These are phyloP conservation scores for Muscina levida DNA, from an alignment of 2,888 invertebrate species.

Conservation along the genomic window DNA sequence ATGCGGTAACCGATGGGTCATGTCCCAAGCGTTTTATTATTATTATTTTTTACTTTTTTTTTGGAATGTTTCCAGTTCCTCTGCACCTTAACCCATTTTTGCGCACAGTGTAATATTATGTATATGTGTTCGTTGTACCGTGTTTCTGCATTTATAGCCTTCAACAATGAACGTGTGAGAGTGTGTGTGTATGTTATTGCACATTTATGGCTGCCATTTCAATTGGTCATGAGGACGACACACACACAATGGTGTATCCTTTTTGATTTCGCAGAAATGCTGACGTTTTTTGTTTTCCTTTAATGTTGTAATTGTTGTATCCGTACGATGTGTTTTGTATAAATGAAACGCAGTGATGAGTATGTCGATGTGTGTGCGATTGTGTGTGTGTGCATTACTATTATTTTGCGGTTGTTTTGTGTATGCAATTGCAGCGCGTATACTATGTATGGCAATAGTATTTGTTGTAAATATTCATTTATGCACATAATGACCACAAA, in stretches of 20 bases:
- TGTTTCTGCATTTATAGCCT: neutral
- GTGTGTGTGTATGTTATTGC: neutral
- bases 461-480: conserved; percentile 66
- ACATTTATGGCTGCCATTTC: conserved; percentile 54
- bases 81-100: no score
- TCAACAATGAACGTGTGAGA: neutral
- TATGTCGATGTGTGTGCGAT: conserved; percentile 14
- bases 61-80: no score
- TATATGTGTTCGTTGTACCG: neutral
- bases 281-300: conserved; percentile 8
- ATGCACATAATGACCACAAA: conserved; percentile 62
- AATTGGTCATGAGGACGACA: conserved; percentile 42
- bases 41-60: no score
- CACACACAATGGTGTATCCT: conserved; percentile 1
- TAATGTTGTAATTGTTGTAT: conserved; percentile 30
- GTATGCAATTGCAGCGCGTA: conserved; percentile 42
- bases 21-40: no score
- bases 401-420: conserved; percentile 65
- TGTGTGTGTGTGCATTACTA: conserved; percentile 32
- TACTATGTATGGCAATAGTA: conserved; percentile 47
- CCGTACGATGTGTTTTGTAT: conserved; percentile 28
- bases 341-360: no score
- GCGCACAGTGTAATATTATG: no score
- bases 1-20: no score
- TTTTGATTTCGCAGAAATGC: neutral